These are phyloP conservation scores for Acanthis flammea DNA, from an alignment of 2,797 vertebrate genomes.

Conservation along the genomic window DNA sequence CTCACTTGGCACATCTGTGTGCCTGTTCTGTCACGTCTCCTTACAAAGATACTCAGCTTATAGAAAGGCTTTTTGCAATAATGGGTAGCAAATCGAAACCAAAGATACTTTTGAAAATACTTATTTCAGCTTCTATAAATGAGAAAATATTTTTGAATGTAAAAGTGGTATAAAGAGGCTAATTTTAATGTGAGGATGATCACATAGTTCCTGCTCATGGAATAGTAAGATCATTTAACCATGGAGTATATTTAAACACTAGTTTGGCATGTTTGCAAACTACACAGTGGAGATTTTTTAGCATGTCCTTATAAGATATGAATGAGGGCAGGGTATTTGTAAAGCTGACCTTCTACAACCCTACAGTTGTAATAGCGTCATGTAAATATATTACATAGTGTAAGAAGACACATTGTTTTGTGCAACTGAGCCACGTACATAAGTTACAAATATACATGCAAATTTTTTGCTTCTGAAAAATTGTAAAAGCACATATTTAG, in stretches of 20 bases:
- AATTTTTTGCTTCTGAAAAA: not conserved
- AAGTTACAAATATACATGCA: not conserved
- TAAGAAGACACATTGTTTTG: not conserved
- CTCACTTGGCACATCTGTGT: not conserved
- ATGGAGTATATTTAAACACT: not conserved
- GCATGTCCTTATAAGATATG: not conserved
- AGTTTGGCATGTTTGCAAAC: not conserved
- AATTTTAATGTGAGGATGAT: not conserved
- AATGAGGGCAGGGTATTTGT: not conserved
- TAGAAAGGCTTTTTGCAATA: not conserved
- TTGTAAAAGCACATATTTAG: not conserved
- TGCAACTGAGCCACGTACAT: not conserved
- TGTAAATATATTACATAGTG: not conserved
- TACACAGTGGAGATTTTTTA: not conserved
- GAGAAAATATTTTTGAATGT: not conserved
- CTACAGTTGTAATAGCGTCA: not conserved
- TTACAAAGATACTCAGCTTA: not conserved
- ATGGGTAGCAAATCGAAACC: not conserved
- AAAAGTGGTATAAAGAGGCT: not conserved
- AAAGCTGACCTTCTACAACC: not conserved
- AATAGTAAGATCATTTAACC: not conserved
- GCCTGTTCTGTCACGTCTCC: not conserved
- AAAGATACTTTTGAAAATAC: not conserved
- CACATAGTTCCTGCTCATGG: not conserved
- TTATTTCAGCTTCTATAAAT: not conserved